These are phyloP conservation scores for Priapulus caudatus DNA, from an alignment of 2,888 invertebrate genomes.

Conservation along the genomic window DNA sequence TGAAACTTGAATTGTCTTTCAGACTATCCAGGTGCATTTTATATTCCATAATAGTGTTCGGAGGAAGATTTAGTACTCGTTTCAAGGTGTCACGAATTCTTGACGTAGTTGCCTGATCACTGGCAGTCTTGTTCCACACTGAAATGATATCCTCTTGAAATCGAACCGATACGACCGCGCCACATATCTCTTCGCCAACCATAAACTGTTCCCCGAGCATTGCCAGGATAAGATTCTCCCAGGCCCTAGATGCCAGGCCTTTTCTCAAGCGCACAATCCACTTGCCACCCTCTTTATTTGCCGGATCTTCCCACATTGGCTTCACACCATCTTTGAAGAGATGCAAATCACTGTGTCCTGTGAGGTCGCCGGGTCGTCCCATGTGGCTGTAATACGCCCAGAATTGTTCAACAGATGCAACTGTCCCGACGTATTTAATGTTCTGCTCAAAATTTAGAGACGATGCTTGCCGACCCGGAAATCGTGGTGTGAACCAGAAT, in stretches of 20 bases:
- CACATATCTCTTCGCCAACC: slow-evolving; percentile 96
- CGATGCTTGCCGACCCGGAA: slow-evolving; percentile 47
- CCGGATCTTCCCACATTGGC: slow-evolving; percentile 98
- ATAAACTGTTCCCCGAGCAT: slow-evolving; percentile 98
- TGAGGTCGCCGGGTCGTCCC: slow-evolving; percentile 73
- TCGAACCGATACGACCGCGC: slow-evolving; percentile 86
- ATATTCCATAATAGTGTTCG: slow-evolving; percentile 85
- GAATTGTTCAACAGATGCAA: slow-evolving; percentile 72
- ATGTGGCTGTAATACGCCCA: slow-evolving; percentile 91
- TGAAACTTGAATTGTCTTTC: slow-evolving; percentile 48
- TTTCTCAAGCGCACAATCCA: slow-evolving; percentile 93
- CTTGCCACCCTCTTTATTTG: slow-evolving; percentile 91
- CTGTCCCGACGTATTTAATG: slow-evolving; percentile 58
- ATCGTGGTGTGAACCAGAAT: slow-evolving; percentile 67
- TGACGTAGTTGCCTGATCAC: slow-evolving; percentile 71
- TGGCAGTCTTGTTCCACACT: slow-evolving; percentile 91
- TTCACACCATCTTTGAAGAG: slow-evolving; percentile 95
- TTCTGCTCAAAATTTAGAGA: slow-evolving; percentile 57
- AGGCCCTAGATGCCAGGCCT: slow-evolving; percentile 84
- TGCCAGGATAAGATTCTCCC: slow-evolving; percentile 97
- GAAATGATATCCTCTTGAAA: slow-evolving; percentile 91
- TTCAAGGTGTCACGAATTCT: slow-evolving; percentile 88
- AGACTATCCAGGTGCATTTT: slow-evolving; percentile 53
- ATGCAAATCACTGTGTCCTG: slow-evolving; percentile 81
- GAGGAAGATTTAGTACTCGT: slow-evolving; percentile 84